phyloP scores from a whole-genome alignment of 2,113 vertebrate species.

The Rafetus swinhoei region DNA sequence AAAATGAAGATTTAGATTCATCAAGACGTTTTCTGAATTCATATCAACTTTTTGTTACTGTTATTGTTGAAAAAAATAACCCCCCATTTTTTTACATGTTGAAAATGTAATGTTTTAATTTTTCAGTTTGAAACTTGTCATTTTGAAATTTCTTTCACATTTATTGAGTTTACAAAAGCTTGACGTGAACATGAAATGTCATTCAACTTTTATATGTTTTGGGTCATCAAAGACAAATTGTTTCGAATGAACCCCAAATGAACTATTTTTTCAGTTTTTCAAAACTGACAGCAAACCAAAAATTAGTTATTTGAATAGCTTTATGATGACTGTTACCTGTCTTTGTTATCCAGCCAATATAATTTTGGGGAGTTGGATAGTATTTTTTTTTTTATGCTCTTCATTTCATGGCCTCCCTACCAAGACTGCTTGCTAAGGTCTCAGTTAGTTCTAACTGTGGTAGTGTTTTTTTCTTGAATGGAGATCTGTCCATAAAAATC shows the following conservation, averaged over 20 bases:
- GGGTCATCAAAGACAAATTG: background rate
- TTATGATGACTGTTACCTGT: background rate
- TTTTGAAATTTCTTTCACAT: background rate
- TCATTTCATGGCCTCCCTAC: background rate
- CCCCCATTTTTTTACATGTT: background rate
- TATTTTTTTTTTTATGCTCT: background rate
- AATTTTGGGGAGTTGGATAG: background rate
- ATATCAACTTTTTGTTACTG: background rate
- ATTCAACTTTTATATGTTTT: background rate
- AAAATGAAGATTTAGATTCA: background rate
- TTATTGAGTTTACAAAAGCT: background rate
- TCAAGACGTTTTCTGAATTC: background rate
- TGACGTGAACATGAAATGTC: background rate
- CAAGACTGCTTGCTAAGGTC: background rate
- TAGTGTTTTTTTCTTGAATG: background rate
- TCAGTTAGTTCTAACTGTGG: background rate
- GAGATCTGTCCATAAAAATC: background rate
- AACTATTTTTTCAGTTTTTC: background rate
- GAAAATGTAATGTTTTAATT: background rate
- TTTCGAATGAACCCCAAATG: background rate
- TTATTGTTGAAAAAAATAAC: background rate
- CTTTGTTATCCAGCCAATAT: background rate
- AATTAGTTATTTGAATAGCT: background rate
- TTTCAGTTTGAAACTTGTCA: background rate
- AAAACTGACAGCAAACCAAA: background rate